Evolutionary conservation across 2,113 vertebrate genomes (phyloP).

Genomic region (Thryonomys swinderianus): DNA sequence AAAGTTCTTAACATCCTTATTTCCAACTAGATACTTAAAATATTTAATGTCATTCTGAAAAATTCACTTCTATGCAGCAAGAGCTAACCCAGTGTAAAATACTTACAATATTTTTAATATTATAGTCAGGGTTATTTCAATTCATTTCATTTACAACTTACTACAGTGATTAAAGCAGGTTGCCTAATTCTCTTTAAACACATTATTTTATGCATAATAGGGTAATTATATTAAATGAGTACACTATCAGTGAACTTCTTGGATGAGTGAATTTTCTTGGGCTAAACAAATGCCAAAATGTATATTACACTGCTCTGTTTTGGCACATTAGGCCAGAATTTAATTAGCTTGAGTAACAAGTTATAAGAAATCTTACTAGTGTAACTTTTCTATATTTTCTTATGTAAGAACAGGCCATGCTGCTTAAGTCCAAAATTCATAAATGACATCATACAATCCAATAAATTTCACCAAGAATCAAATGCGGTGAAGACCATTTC

Average conservation of each 20-base stretch:
- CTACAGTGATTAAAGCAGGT: constrained; percentile 38
- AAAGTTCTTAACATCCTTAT: constrained; percentile 17
- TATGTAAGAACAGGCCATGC: neutral
- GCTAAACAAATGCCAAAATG: constrained; percentile 60
- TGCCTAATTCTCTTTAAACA: constrained; percentile 59
- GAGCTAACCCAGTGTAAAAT: neutral
- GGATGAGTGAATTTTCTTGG: constrained; percentile 52
- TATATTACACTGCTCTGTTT: constrained; percentile 59
- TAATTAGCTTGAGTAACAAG: constrained; percentile 66
- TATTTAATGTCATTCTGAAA: constrained; percentile 50
- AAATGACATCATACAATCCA: constrained; percentile 39
- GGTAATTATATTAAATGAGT: constrained; percentile 68
- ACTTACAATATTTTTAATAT: constrained; percentile 28
- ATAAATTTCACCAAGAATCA: constrained; percentile 40
- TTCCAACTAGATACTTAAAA: constrained; percentile 11
- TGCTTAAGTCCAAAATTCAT: neutral
- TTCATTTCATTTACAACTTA: constrained; percentile 61
- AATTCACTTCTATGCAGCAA: neutral
- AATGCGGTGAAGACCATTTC: neutral
- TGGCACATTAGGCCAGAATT: constrained; percentile 67
- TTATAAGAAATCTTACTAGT: constrained; percentile 51
- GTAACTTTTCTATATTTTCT: constrained; percentile 60
- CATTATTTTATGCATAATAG: constrained; percentile 60
- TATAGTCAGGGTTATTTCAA: constrained; percentile 10
- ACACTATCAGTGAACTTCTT: constrained; percentile 63